Evolutionary conservation across 2,113 vertebrate genomes (phyloP), one percentile per base, ranked within the genome.

Genomic region (Boulengeromyrus knoepffleri): DNA sequence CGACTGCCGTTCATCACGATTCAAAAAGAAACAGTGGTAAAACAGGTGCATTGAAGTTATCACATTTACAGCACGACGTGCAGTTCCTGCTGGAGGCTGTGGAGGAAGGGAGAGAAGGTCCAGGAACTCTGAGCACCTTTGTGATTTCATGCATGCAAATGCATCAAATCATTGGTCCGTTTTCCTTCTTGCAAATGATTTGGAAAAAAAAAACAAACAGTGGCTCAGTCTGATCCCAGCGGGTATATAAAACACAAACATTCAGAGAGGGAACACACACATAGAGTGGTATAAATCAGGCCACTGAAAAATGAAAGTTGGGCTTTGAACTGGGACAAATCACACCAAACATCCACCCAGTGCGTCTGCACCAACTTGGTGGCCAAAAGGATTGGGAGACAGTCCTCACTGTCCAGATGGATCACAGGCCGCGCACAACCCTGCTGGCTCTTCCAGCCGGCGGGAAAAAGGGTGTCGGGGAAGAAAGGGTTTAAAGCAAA

Each of bases 261-360:
- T 27, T 17, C 83, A 85, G 39, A 85, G 42, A 47, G 39, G 45
- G 42, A n/a, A 85, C 24, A 85, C 50, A 36, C 13, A 87, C 49
- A 52, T 27, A 10, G 47, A 47, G 19, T 13, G n/a, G 46, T 8
- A 15, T 50, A 52, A 87, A 36, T 47, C 10, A 52, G 47, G 46
- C 24, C 45, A 36, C 47, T 87, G 24, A 52, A 53, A 87, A 52
- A n/a, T 0, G 15, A 87, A 87, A n/a, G 85, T 53, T 17, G n/a
- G 85, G n/a, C 49, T 45, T 87, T 31, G 85, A 52, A 52, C 46
- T 87, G 83, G 83, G 83, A 85, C 83, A 85, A 47, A 85, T 47
- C 19, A 1, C 83, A 85, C 83, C 83, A 47, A 49, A 87, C 49
- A n/a, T 31, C 13, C 47, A 85, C 49, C 85, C 83, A 46, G 45